Percentiles rank a stretch among this genome's conserved stretches.
Evolutionary conservation across 2,888 invertebrate species (phyloP).

Genomic region (Macropis europaea): DNA sequence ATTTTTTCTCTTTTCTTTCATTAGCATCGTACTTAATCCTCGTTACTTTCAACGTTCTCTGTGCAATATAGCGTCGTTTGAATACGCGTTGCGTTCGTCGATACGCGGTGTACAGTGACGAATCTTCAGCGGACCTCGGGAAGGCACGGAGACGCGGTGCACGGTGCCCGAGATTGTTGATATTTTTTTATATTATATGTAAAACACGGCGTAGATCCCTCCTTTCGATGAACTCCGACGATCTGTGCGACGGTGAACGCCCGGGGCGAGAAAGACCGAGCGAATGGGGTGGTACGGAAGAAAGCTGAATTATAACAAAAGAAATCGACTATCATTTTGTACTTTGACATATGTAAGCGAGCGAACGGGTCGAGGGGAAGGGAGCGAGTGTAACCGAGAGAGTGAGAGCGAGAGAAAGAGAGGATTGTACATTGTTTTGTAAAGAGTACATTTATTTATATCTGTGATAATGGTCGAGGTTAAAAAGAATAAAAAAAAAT

Average conservation of each 20-base stretch:
- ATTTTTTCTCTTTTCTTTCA: too few relatives aligned
- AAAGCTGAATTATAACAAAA: constrained; percentile 1
- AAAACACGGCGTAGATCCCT: constrained; percentile 47
- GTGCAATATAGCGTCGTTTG: constrained; percentile 44
- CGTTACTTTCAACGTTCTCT: constrained; percentile 30
- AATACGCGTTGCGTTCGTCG: neutral
- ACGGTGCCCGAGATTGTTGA: constrained; percentile 72
- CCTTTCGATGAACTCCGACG: constrained; percentile 33
- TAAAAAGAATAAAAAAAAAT: constrained; percentile 23
- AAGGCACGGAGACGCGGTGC: constrained; percentile 30
- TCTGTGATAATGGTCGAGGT: constrained; percentile 75
- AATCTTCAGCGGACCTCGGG: neutral
- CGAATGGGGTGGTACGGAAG: neutral
- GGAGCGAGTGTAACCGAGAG: neutral
- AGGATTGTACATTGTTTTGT: constrained; percentile 74
- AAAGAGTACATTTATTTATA: constrained; percentile 79
- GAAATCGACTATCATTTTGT: constrained; percentile 64
- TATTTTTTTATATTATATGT: constrained; percentile 72
- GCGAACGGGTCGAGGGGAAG: neutral
- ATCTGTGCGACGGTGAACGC: neutral
- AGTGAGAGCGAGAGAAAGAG: constrained; percentile 30
- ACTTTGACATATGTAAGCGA: constrained; percentile 55
- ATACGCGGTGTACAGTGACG: neutral
- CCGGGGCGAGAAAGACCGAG: neutral
- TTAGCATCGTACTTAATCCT: constrained; percentile 34